These are phyloP conservation scores for Fregetta grallaria DNA, from an alignment of 2,113 vertebrate species.

Conservation along the genomic window DNA sequence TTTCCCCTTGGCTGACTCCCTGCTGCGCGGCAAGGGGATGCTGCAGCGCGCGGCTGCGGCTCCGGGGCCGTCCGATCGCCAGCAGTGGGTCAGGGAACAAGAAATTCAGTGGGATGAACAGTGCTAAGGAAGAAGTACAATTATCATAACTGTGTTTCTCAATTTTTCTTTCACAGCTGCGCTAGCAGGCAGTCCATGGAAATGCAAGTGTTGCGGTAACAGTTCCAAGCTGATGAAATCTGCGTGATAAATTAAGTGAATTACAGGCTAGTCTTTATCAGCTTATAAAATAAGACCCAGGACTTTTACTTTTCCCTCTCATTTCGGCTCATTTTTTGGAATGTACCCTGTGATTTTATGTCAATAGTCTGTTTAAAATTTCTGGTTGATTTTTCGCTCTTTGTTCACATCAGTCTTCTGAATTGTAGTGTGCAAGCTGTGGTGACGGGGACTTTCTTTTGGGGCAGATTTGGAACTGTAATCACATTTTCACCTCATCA, in stretches of 20 bases:
- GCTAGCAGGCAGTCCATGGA: not conserved
- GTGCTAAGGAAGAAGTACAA: not conserved
- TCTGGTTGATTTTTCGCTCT: not conserved
- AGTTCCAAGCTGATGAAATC: not conserved
- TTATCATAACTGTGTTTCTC: not conserved
- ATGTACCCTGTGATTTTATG: not conserved
- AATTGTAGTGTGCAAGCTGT: not conserved
- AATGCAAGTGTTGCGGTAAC: not conserved
- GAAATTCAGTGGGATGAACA: not conserved
- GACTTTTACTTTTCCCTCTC: not conserved
- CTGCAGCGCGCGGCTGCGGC: accelerated
- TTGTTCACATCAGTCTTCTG: not conserved
- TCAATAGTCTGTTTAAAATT: not conserved
- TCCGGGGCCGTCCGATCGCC: accelerated
- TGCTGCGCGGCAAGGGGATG: accelerated
- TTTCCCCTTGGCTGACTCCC: not conserved
- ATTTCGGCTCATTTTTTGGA: not conserved
- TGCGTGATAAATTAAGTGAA: not conserved
- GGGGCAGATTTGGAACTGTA: slow-evolving; percentile 10
- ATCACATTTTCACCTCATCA: slow-evolving; percentile 49
- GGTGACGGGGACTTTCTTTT: not conserved
- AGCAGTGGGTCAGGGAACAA: not conserved
- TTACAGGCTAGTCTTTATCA: not conserved
- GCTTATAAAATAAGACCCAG: not conserved
- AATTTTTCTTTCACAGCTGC: not conserved